These are phyloP conservation scores for Hyles vespertilio DNA, from an alignment of 1,140 invertebrate genomes.

Conservation along the genomic window DNA sequence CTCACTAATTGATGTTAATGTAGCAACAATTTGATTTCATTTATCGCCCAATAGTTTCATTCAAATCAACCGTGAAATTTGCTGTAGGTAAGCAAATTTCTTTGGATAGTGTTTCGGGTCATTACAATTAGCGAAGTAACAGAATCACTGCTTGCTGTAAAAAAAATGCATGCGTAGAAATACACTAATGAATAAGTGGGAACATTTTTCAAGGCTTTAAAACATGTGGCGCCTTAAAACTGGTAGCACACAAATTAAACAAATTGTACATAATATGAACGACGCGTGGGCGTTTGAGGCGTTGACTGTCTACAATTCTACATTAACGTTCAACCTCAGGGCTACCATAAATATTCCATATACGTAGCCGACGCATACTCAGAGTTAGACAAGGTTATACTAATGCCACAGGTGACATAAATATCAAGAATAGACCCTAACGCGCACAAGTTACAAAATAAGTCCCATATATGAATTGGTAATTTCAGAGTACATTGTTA, in stretches of 20 bases:
- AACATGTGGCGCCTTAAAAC: conserved; percentile 39
- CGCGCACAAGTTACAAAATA: too few species aligned
- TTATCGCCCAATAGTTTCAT: conserved; percentile 34
- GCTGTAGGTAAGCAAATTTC: too few species aligned
- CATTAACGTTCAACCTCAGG: conserved; percentile 13
- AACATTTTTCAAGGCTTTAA: conserved; percentile 11
- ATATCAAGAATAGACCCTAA: too few species aligned
- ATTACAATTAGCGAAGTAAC: too few species aligned
- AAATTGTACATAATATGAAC: conserved; percentile 10
- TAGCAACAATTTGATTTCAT: conserved; percentile 32
- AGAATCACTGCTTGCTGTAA: too few species aligned
- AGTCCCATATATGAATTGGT: not conserved
- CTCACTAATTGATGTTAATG: conserved; percentile 52
- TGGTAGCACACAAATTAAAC: conserved; percentile 38
- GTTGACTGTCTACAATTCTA: conserved; percentile 21
- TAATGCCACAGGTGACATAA: too few species aligned
- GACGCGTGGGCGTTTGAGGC: conserved; percentile 32
- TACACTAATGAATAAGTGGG: too few species aligned
- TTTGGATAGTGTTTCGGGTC: too few species aligned
- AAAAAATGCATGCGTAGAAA: too few species aligned
- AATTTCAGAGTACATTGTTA: not conserved
- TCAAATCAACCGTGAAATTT: conserved; percentile 20
- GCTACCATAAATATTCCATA: conserved; percentile 9
- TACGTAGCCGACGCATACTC: too few species aligned
- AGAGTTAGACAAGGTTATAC: too few species aligned